Evolutionary conservation across 2,888 invertebrate species (phyloP), one percentile per base, ranked within the genome.

Genomic region (Meteorus cinctellus): DNA sequence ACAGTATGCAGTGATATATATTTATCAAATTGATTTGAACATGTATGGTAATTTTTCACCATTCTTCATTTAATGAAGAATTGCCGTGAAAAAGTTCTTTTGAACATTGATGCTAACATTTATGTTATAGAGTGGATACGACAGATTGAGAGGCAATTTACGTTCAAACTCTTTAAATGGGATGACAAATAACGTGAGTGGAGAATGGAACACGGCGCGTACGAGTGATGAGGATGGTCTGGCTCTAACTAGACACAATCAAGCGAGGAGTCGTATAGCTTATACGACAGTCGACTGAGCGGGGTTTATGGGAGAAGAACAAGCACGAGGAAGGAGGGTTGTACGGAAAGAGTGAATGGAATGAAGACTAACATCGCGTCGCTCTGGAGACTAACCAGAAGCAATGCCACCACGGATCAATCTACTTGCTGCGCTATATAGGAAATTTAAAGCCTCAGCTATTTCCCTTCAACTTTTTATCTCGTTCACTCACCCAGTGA

Each of bases 161-260:
- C 24, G 48, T 70, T 78, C 78, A 74, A 81, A 83, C 83, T 84
- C 82, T 85, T 86, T 84, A 87, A 89, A 87, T 85, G 84, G 81
- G 82, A 86, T 85, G 87, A 88, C 86, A 86, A 87, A 88, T 87
- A 87, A 86, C 85, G 83, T 84, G 76, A 86, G 86, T 83, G 80
- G 82, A 83, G 83, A 82, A 81, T 83, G 82, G 79, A 75, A 79
- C 48, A 48, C 48, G 86, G 84, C 85, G 83, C 8, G 41, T 84
- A 78, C 82, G 85, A 88, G 84, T 84, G 88, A 89, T 88, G 86
- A 82, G 83, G 81, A 83, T 86, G 86, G 86, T 85, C 84, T 83
- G 86, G 84, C 83, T 86, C 87, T 89, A 89, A 89, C 88, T 89
- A 88, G 88, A 87, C 88, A 86, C 87, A 88, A 89, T 89, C 87